Percentiles rank a stretch among this genome's conserved stretches.
These are phyloP conservation scores for Macrosteles quadrilineatus DNA, from an alignment of 1,140 invertebrate species.

Conservation along the genomic window DNA sequence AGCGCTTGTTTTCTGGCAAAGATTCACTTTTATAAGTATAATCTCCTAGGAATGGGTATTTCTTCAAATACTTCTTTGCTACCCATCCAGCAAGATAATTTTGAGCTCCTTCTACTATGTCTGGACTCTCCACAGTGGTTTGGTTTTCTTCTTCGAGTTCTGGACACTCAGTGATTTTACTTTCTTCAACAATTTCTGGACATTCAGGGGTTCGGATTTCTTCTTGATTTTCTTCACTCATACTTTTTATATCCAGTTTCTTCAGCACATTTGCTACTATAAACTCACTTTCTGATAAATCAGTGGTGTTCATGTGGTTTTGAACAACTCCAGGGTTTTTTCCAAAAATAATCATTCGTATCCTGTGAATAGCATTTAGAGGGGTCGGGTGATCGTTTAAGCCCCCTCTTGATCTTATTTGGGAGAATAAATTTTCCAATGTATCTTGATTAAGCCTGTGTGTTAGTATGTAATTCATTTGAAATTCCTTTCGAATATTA, in stretches of 20 bases:
- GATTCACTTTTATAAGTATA: not conserved
- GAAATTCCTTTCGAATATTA: not conserved
- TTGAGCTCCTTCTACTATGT: constrained; percentile 9
- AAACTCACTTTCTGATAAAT: constrained; percentile 24
- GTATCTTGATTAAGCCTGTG: constrained; percentile 35
- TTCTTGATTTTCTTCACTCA: constrained; percentile 16
- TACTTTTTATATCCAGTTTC: constrained; percentile 11
- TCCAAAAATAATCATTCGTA: constrained; percentile 35
- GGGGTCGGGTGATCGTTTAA: no score
- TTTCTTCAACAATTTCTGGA: no score
- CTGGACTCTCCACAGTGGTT: not conserved
- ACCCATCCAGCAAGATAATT: constrained; percentile 28
- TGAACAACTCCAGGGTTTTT: constrained; percentile 39
- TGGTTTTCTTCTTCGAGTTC: not conserved
- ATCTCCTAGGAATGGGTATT: constrained; percentile 10
- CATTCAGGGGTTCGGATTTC: no score
- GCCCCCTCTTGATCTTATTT: constrained; percentile 30
- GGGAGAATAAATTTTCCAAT: constrained; percentile 25
- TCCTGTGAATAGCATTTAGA: constrained; percentile 20
- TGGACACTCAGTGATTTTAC: no score
- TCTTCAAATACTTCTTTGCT: constrained; percentile 25
- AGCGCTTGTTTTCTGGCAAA: not conserved
- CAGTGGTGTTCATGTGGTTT: constrained; percentile 19
- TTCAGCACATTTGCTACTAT: constrained; percentile 25
- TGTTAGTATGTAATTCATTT: constrained; percentile 26